Conservation (phyloP, 2,888 invertebrate species). For the Leistus spinibarbis region DNA sequence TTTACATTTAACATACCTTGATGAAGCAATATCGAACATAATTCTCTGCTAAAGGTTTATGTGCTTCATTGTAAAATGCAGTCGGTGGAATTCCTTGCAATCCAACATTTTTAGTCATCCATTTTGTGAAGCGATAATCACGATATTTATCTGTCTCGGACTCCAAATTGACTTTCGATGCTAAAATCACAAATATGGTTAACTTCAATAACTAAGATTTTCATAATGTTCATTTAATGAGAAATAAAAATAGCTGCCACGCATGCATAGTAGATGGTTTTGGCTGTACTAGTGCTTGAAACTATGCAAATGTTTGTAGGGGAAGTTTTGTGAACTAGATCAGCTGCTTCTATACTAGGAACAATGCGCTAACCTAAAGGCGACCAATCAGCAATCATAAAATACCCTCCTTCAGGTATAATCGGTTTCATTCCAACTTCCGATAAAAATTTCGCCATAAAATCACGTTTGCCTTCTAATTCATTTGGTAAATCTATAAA, state of each 20-base stretch:
- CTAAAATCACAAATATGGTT: slow-evolving; percentile 16
- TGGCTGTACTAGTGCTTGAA: too few species aligned
- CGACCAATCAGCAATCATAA: slow-evolving; percentile 93
- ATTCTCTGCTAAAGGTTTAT: slow-evolving; percentile 83
- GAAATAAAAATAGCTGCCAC: too few species aligned
- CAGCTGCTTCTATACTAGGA: neutral
- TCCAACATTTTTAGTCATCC: slow-evolving; percentile 92
- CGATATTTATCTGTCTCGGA: slow-evolving; percentile 73
- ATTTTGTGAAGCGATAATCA: slow-evolving; percentile 94
- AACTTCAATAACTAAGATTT: neutral
- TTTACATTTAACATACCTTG: slow-evolving; percentile 73
- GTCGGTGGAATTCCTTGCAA: slow-evolving; percentile 93
- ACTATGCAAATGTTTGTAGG: slow-evolving; percentile 2
- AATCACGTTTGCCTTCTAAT: slow-evolving; percentile 79
- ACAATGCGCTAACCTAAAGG: slow-evolving; percentile 63
- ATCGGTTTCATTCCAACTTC: slow-evolving; percentile 89
- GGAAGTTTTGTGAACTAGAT: neutral
- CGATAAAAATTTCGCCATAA: slow-evolving; percentile 72
- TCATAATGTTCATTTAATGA: neutral
- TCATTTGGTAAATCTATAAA: slow-evolving; percentile 77
- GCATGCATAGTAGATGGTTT: too few species aligned
- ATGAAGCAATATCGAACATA: slow-evolving; percentile 93
- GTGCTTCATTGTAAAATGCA: slow-evolving; percentile 84
- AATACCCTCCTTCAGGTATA: slow-evolving; percentile 96
- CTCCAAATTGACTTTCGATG: slow-evolving; percentile 67